Evolutionary conservation across 2,797 vertebrate species (phyloP).

Genomic region (Oreortyx pictus): DNA sequence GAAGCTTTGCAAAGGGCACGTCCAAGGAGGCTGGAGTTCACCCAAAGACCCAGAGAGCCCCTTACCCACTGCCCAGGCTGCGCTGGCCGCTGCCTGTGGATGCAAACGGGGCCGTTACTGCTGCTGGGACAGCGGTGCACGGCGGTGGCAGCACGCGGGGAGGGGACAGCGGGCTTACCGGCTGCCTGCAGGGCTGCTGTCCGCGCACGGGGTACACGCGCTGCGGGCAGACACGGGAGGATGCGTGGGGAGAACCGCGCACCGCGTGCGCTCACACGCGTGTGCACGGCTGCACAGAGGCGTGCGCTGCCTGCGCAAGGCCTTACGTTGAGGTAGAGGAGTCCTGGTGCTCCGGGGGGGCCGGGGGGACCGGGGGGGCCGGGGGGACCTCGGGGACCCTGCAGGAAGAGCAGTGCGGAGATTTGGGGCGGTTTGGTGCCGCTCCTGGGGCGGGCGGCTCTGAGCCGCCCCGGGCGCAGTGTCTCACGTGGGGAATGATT

Average conservation of each 20-base stretch:
- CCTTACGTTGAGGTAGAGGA: conserved; percentile 75
- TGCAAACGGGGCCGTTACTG: neutral
- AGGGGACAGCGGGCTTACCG: conserved; percentile 34
- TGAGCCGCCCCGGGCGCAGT: accelerated
- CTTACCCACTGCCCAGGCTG: conserved; percentile 46
- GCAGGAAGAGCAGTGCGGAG: neutral
- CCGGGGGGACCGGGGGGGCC: conserved; percentile 46
- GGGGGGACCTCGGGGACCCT: conserved; percentile 63
- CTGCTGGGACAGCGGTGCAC: neutral
- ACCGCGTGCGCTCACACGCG: accelerated
- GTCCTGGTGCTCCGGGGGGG: conserved; percentile 68
- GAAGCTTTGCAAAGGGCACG: neutral
- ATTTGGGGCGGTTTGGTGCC: neutral
- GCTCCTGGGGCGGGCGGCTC: neutral
- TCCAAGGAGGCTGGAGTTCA: neutral
- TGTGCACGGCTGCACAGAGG: accelerated
- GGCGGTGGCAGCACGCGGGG: neutral
- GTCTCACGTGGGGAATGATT: conserved; percentile 45
- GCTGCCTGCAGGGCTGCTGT: conserved; percentile 67
- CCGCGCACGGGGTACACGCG: conserved; percentile 46
- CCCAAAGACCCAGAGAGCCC: accelerated
- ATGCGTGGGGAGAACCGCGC: neutral
- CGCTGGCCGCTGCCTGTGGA: neutral
- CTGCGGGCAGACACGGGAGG: conserved; percentile 37
- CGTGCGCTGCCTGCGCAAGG: neutral